phyloP scores from a whole-genome alignment of 1,140 invertebrate genomes.

The Forficula auricularia region DNA sequence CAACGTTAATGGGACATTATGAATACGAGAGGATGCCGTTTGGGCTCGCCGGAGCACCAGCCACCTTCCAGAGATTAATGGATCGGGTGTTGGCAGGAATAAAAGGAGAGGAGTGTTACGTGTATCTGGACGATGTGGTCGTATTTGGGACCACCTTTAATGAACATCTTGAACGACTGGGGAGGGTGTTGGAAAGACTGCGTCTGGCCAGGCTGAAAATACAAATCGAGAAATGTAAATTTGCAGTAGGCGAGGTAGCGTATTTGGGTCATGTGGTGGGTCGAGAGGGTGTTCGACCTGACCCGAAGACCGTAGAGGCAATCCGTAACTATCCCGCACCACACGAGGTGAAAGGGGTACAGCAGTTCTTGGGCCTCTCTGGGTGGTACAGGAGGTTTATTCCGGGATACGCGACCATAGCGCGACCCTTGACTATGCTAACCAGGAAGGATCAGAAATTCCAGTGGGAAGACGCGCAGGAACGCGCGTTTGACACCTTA shows the following conservation, averaged over 20 bases:
- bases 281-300: slow-evolving; percentile 10
- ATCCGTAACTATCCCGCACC: slow-evolving; percentile 19
- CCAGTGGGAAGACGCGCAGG: slow-evolving; percentile 10
- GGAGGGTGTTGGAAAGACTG: slow-evolving; percentile 11
- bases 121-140: slow-evolving; percentile 22
- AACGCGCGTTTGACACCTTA: slow-evolving; percentile 7
- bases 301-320: slow-evolving; percentile 14
- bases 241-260: slow-evolving; percentile 9
- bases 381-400: slow-evolving; percentile 17
- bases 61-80: slow-evolving; percentile 23
- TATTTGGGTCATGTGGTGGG: slow-evolving; percentile 15
- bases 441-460: slow-evolving; percentile 15
- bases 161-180: slow-evolving; percentile 3
- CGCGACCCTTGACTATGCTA: slow-evolving; percentile 17
- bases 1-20: slow-evolving; percentile 16
- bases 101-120: slow-evolving; percentile 10
- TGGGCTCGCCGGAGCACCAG: slow-evolving; percentile 17
- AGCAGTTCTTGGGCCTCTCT: slow-evolving; percentile 16
- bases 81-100: slow-evolving; percentile 20
- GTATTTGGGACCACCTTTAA: background rate
- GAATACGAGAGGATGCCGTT: slow-evolving; percentile 19
- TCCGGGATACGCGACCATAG: slow-evolving; percentile 17
- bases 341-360: slow-evolving; percentile 17
- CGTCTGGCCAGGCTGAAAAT: slow-evolving; percentile 10
- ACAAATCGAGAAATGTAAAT: slow-evolving; percentile 15